phyloP scores from a whole-genome alignment of 2,797 vertebrate genomes.

The Anas capensis region DNA sequence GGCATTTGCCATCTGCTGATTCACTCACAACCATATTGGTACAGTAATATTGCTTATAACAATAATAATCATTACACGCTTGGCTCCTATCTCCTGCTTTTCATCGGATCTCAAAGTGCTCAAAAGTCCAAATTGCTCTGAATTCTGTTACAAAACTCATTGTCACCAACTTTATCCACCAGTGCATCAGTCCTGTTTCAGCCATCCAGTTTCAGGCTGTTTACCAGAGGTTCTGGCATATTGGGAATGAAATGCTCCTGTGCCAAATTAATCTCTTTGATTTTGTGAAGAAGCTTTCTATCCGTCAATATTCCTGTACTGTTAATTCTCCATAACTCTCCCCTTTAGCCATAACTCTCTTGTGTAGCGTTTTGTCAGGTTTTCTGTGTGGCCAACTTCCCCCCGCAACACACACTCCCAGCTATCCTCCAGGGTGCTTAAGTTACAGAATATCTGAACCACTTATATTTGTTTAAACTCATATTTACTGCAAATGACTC shows the following conservation, averaged over 20 bases:
- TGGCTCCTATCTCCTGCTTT: not conserved
- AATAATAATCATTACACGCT: not conserved
- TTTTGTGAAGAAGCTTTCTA: not conserved
- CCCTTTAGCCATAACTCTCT: not conserved
- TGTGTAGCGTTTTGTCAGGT: not conserved
- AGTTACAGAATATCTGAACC: not conserved
- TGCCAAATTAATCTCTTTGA: not conserved
- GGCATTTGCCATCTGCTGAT: slow-evolving; percentile 59
- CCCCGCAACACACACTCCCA: accelerated
- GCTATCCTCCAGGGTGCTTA: not conserved
- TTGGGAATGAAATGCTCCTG: not conserved
- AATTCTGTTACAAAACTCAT: slow-evolving; percentile 8
- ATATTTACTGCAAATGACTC: not conserved
- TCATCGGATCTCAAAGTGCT: not conserved
- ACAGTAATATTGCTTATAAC: not conserved
- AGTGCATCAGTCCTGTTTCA: not conserved
- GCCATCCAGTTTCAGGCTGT: not conserved
- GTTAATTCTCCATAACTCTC: not conserved
- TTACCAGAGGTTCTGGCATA: not conserved
- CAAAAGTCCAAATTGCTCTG: not conserved
- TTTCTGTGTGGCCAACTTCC: not conserved
- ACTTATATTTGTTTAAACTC: not conserved
- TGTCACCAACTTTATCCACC: not conserved
- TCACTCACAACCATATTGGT: not conserved
- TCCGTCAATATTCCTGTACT: not conserved